Evolutionary conservation across 1,140 invertebrate genomes (phyloP).

Genomic region (Cyrtorhinus lividipennis): DNA sequence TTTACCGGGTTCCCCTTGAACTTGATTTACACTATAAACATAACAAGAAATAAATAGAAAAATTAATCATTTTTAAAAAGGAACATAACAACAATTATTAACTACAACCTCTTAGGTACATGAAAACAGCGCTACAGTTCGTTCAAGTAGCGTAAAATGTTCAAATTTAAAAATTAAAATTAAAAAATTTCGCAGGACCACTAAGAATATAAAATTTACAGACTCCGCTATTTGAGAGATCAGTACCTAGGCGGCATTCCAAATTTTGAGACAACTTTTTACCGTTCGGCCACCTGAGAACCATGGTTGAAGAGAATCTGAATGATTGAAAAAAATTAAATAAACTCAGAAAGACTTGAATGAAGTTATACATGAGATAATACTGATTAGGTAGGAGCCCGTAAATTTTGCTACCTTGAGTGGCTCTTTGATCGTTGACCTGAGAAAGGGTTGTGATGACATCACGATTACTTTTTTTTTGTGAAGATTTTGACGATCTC

Average conservation of each 20-base stretch:
- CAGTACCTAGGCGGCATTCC: not conserved
- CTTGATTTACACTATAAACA: not conserved
- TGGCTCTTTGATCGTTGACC: not conserved
- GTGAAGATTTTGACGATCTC: not conserved
- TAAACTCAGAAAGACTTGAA: too few relatives aligned
- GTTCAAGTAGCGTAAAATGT: not conserved
- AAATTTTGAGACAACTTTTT: too few relatives aligned
- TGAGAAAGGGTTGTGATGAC: not conserved
- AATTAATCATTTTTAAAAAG: not conserved
- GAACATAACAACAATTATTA: not conserved
- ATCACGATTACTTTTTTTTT: not conserved
- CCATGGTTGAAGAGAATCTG: too few relatives aligned
- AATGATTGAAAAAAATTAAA: too few relatives aligned
- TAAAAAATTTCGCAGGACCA: not conserved
- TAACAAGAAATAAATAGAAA: not conserved
- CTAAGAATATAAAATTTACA: not conserved
- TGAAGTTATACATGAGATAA: too few relatives aligned
- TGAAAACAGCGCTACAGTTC: not conserved
- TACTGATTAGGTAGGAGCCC: too few relatives aligned
- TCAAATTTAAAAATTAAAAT: not conserved
- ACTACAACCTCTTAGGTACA: not conserved
- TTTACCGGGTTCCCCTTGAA: not conserved
- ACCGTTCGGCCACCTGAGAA: too few relatives aligned
- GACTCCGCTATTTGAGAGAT: not conserved
- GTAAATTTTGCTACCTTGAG: too few relatives aligned